Base-by-base conservation (phyloP, 2,888 invertebrate genomes). In the Dorcus parallelipipedus region DNA sequence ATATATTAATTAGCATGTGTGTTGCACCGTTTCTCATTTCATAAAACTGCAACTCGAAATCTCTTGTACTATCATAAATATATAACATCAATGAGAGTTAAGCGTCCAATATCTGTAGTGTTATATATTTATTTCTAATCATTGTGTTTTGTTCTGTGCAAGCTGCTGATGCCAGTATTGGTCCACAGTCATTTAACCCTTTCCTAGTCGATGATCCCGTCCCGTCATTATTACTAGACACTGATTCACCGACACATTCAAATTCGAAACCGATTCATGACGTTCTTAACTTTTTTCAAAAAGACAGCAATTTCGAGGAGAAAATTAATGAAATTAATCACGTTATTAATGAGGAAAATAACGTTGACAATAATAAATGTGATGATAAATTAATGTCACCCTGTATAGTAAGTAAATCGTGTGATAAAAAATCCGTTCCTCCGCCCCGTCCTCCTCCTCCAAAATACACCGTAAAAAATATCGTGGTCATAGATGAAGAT, bases 221-320 rank as follows among this genome's bases (percentile, higher is more conserved):
- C 58, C 75, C 76, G 26, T 72, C 76, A 23, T 65, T 76, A 47
- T 67, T 73, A 20, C 64, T 77, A 58, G 73, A 71, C 58, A 67
- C 69, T 9, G 71, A 73, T 48, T 72, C 73, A 8, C 68, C 70
- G 14, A 62, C 63, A 4, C 61, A 64, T 47, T 62, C 65, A 17
- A 55, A 66, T 41, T 58, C 69, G 38, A 69, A 71, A 63, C 72
- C 75, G 45, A 73, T 77, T 41, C 69, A 71, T 58, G 72, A 73
- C 68, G 73, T 82, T 69, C 67, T 82, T 73, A 66, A 75, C 71
- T 65, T 74, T 71, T 70, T 72, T 67, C 72, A 79, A 74, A 74
- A 74, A 74, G 66, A 72, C 68, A 68, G 52, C 7, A 48, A 47
- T 51, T 49, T 55, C 39, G 52, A 62, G 26, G 59, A 57, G 49